Base-by-base conservation (phyloP, 2,888 invertebrate genomes). In the Chydorus sphaericus region DNA sequence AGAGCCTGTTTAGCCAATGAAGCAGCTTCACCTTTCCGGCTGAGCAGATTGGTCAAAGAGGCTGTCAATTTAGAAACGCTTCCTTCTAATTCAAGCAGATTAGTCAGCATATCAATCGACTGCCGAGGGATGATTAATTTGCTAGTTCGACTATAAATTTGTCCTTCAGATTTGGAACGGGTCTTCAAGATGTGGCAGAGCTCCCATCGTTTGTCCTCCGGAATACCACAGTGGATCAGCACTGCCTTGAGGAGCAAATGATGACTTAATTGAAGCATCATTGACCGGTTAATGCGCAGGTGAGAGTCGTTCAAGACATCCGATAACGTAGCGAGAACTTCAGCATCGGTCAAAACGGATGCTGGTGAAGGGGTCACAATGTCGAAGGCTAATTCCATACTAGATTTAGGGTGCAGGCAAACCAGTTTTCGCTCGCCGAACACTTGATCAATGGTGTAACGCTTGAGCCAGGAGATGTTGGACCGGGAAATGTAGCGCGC, bases 381-480 rank as follows among this genome's bases (percentile, higher is more conserved):
- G 69, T 96, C 96, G 69, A 93, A 93, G 2, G 89, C 88, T 69
- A 91, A 91, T 69, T 93, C 92, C 57, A 83, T 81, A 18, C 87
- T 76, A 71, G 94, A 92, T 60, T 83, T 77, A 0, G 96, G 96
- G 70, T 92, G 90, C 63, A 85, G 83, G 1, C 89, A 88, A 60
- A 69, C 69, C 7, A 72, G 70, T 63, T 73, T 65, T 62, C 82
- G 81, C 66, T 90, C 85, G 57, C 90, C 75, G 66, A 82, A 96
- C 1, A 94, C 91, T 53, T 85, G 77, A 63, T 88, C 91, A 6
- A 94, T 81, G 1, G 84, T 79, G 68, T 87, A 96, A 51, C 96
- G 78, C 60, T 91, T 82, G 65, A 92, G 75, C 63, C 80, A 77
- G 49, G 79, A 80, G 1, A 88, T 79, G 3, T 81, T 81, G 60